Evolutionary conservation across 2,888 invertebrate genomes (phyloP).

Genomic region (Drosophila emarginata): DNA sequence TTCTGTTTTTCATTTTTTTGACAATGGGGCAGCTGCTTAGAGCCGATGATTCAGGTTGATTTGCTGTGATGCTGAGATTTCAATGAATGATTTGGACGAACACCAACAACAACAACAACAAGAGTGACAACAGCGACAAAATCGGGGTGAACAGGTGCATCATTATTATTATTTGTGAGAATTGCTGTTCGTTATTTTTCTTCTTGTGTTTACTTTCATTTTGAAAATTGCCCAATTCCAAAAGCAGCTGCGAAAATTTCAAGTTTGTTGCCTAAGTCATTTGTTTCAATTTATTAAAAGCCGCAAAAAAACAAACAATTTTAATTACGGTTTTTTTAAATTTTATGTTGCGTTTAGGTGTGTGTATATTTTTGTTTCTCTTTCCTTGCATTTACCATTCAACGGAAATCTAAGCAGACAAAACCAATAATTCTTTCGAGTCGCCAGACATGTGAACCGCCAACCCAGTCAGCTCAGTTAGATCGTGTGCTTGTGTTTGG

Average conservation of each 20-base stretch:
- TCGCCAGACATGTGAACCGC: constrained; percentile 44
- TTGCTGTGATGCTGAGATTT: constrained; percentile 18
- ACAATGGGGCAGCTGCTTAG: constrained; percentile 55
- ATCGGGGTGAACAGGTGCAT: constrained; percentile 58
- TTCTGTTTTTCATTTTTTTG: constrained; percentile 21
- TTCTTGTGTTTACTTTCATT: constrained; percentile 20
- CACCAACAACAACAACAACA: constrained; percentile 25
- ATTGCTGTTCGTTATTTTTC: constrained; percentile 42
- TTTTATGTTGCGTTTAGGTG: not conserved
- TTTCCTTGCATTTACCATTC: constrained; percentile 28
- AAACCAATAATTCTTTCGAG: constrained; percentile 46
- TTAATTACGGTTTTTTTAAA: constrained; percentile 54
- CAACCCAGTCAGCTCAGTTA: constrained; percentile 6
- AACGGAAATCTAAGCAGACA: constrained; percentile 20
- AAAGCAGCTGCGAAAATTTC: constrained; percentile 58
- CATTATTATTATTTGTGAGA: constrained; percentile 44
- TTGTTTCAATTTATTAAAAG: constrained; percentile 54
- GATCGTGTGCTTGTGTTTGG: constrained; percentile 34
- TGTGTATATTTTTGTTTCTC: constrained; percentile 5
- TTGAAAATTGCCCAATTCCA: constrained; percentile 43
- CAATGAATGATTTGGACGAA: constrained; percentile 52
- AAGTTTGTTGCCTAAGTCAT: constrained; percentile 61
- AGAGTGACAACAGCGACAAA: constrained; percentile 5
- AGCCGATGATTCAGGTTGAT: constrained; percentile 59
- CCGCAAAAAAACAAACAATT: constrained; percentile 33